These are phyloP conservation scores for Pterostichus niger DNA, from an alignment of 2,888 invertebrate genomes.

Conservation along the genomic window DNA sequence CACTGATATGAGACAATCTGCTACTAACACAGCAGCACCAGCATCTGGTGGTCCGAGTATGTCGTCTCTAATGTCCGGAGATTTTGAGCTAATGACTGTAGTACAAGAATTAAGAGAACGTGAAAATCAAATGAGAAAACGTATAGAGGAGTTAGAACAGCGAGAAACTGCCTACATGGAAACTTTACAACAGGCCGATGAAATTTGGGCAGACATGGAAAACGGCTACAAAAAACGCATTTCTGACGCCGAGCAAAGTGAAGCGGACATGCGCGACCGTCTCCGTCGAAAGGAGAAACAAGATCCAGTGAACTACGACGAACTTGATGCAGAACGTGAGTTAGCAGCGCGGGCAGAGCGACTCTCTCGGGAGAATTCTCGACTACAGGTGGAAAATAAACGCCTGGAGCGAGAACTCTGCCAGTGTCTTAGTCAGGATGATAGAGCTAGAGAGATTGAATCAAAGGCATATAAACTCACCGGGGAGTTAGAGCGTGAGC, in stretches of 20 bases:
- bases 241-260: constrained; percentile 77
- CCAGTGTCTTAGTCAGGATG: constrained; percentile 71
- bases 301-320: constrained; percentile 79
- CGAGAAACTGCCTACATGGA: constrained; percentile 85
- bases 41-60: constrained; percentile 66
- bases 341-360: constrained; percentile 72
- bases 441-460: constrained; percentile 69
- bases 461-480: constrained; percentile 74
- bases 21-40: constrained; percentile 44
- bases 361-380: constrained; percentile 70
- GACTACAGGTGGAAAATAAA: constrained; percentile 73
- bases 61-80: constrained; percentile 71
- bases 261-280: constrained; percentile 79
- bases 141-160: constrained; percentile 82
- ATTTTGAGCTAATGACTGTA: constrained; percentile 77
- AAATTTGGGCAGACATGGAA: constrained; percentile 86
- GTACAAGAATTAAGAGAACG: constrained; percentile 78
- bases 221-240: constrained; percentile 82
- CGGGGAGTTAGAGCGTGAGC: constrained; percentile 74
- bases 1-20: constrained; percentile 25
- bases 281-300: constrained; percentile 80
- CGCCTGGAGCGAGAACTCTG: constrained; percentile 73
- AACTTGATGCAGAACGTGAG: constrained; percentile 80
- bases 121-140: constrained; percentile 81
- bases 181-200: constrained; percentile 85